These are phyloP conservation scores for Tetrax tetrax DNA, from an alignment of 2,113 vertebrate species.

Conservation along the genomic window DNA sequence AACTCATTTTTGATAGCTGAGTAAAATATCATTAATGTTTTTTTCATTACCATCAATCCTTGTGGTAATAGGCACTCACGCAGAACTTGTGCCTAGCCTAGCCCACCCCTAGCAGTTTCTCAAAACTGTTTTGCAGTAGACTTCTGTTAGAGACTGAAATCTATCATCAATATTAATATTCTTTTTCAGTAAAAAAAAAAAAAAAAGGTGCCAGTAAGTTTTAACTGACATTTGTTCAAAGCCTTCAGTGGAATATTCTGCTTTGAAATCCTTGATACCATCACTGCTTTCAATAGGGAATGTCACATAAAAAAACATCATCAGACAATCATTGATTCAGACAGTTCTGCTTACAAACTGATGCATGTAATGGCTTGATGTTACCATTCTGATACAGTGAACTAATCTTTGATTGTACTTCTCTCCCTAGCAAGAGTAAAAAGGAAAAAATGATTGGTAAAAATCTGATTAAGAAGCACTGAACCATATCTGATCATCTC, in stretches of 20 bases:
- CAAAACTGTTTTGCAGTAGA: not conserved
- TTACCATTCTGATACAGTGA: not conserved
- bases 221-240: not conserved
- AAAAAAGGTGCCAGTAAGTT: not conserved
- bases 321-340: not conserved
- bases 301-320: not conserved
- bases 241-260: not conserved
- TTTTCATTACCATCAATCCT: conserved; percentile 63
- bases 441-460: not conserved
- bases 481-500: not conserved
- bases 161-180: not conserved
- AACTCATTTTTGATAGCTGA: conserved; percentile 57
- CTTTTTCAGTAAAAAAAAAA: not conserved
- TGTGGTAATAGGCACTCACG: conserved; percentile 12
- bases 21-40: conserved; percentile 50
- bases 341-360: not conserved
- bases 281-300: not conserved
- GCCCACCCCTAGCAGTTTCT: not conserved
- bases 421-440: not conserved
- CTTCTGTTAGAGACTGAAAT: not conserved
- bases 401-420: not conserved
- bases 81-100: conserved; percentile 6
- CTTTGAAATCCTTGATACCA: not conserved
- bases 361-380: not conserved
- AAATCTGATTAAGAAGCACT: conserved; percentile 10